Evolutionary conservation across 2,113 vertebrate species (phyloP), one percentile per base, ranked within the genome.

Genomic region (Sturnira hondurensis): DNA sequence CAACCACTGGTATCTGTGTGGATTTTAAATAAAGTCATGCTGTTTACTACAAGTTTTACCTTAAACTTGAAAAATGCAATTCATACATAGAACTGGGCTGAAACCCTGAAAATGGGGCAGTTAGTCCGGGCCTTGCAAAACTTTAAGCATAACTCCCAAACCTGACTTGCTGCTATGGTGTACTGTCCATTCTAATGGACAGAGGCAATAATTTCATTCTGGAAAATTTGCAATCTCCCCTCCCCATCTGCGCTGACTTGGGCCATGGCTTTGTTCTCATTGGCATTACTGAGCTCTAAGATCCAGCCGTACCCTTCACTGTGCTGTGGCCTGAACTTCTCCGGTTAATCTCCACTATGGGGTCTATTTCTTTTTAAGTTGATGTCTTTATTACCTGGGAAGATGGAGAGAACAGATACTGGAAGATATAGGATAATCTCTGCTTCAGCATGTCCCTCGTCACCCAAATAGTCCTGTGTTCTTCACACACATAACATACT

Each of bases 41-140:
- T 70, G n/a, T 5, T 17, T 47, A 54, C 41, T 52, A 76, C 22
- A 24, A 71, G 7, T 58, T 73, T 61, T 16, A 41, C 38, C 95
- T 63, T 94, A 91, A 96, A 56, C 56, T 93, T 87, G 41, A 50
- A 92, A 86, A 17, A 36, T 90, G 47, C 4, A 7, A 33, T 96
- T n/a, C 90, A 43, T 28, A 41, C 36, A 54, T 77, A 41, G 31
- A 33, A 41, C 43, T 74, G 13, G 6, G 20, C 13, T 31, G 3
- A 70, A 97, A 50, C 19, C 16, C 12, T 70, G 31, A 68, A 85
- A 82, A 81, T 33, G 22, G n/a, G n/a, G 16, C 14, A 19, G 26
- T 87, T 28, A 52, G 3, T 45, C n/a, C 17, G 54, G 52, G 45
- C 7, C 5, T 54, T n/a, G 52, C 7, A 56, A 89, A 89, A 36